These are phyloP conservation scores for Drosophila teissieri DNA, from an alignment of 1,140 invertebrate species.

Conservation along the genomic window DNA sequence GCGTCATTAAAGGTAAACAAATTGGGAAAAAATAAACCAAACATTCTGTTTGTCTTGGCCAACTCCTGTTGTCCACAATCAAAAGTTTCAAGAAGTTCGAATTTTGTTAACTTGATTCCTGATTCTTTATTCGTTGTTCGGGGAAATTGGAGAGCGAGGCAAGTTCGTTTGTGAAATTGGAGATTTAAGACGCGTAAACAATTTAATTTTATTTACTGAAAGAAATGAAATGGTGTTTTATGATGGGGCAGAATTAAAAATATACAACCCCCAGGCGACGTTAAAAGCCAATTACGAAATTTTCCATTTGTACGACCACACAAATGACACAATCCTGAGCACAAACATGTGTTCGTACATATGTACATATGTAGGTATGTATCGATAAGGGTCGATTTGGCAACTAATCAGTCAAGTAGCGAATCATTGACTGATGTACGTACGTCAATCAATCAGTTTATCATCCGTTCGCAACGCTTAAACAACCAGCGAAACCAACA, in stretches of 20 bases:
- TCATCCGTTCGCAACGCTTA: background rate
- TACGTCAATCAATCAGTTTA: slow-evolving; percentile 30
- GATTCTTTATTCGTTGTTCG: slow-evolving; percentile 5
- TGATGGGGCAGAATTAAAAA: background rate
- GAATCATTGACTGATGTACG: slow-evolving; percentile 19
- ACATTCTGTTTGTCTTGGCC: slow-evolving; percentile 31
- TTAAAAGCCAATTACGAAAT: slow-evolving; percentile 26
- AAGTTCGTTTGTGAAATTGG: slow-evolving; percentile 5
- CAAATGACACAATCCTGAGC: slow-evolving; percentile 6
- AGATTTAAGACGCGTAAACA: slow-evolving; percentile 22
- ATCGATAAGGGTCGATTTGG: slow-evolving; percentile 23
- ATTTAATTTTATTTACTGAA: slow-evolving; percentile 23
- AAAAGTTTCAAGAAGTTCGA: slow-evolving; percentile 39
- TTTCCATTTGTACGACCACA: slow-evolving; percentile 5
- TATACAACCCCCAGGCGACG: background rate
- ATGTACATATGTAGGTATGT: background rate
- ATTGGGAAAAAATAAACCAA: background rate
- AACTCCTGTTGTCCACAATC: slow-evolving; percentile 40
- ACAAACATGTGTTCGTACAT: background rate
- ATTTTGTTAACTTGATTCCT: slow-evolving; percentile 11
- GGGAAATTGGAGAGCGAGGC: slow-evolving; percentile 10
- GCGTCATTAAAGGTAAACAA: slow-evolving; percentile 28
- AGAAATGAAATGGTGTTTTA: slow-evolving; percentile 1
- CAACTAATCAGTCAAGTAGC: slow-evolving; percentile 32
- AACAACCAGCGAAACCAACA: slow-evolving; percentile 2